Conservation (phyloP, 2,888 invertebrate genomes). For the Sinodicranocentrus sp. region DNA sequence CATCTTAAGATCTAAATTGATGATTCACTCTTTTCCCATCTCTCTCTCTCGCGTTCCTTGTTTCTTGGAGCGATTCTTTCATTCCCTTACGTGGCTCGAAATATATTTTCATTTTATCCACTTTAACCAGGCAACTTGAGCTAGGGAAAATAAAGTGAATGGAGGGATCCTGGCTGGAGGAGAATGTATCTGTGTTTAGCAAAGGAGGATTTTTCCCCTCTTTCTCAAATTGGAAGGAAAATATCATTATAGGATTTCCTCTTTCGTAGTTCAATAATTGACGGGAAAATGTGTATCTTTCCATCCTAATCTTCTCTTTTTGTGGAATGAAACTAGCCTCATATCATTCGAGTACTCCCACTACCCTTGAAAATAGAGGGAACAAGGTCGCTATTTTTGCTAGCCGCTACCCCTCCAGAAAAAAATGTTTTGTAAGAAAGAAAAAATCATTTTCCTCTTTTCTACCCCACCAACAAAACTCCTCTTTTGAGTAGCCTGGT, state of each 20-base stretch:
- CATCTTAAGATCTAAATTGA: conserved; percentile 61
- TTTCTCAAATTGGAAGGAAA: conserved; percentile 75
- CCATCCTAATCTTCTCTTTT: neutral
- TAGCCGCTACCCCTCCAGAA: too few species aligned
- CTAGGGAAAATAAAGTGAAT: neutral
- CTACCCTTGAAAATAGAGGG: too few species aligned
- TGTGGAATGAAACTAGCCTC: too few species aligned
- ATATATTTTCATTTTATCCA: too few species aligned
- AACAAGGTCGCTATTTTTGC: too few species aligned
- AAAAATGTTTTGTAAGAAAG: too few species aligned
- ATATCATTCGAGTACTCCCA: too few species aligned
- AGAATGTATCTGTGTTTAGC: neutral
- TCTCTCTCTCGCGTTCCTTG: neutral
- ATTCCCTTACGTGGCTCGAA: too few species aligned
- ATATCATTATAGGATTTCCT: conserved; percentile 76
- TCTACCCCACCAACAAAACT: too few species aligned
- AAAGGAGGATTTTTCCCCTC: conserved; percentile 61
- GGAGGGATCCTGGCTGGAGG: neutral
- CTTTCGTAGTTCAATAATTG: conserved; percentile 66
- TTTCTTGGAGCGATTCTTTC: neutral
- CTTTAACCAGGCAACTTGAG: too few species aligned
- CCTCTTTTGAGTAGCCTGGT: too few species aligned
- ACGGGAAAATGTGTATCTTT: conserved; percentile 61
- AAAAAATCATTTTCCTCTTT: too few species aligned
- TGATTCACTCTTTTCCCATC: conserved; percentile 71